Evolutionary conservation across 1,140 invertebrate genomes (phyloP).

Genomic region (Samia ricini): DNA sequence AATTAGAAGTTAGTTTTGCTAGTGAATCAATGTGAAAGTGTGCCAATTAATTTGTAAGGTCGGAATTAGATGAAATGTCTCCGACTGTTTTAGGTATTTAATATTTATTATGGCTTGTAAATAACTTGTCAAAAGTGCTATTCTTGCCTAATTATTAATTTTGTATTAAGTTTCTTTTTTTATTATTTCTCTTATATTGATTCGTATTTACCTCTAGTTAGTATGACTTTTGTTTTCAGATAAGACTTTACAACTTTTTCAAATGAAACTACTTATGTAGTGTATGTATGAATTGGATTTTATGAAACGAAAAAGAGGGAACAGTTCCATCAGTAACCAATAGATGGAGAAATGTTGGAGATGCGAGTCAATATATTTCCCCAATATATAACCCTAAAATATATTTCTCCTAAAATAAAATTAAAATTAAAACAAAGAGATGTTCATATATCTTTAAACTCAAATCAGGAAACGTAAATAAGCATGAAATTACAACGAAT

Average conservation of each 20-base stretch:
- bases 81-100: conserved; percentile 41
- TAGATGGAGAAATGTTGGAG: too few species aligned
- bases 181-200: not conserved
- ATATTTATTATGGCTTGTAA: conserved; percentile 47
- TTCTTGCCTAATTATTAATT: conserved; percentile 33
- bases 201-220: not conserved
- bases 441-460: too few species aligned
- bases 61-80: conserved; percentile 29
- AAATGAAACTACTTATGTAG: too few species aligned
- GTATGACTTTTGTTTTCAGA: not conserved
- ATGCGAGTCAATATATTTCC: too few species aligned
- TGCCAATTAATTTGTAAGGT: conserved; percentile 68
- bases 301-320: too few species aligned
- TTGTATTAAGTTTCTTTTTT: conserved; percentile 10
- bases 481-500: not conserved
- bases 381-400: too few species aligned
- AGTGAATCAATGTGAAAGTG: conserved; percentile 74
- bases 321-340: too few species aligned
- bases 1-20: conserved; percentile 67
- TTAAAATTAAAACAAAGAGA: too few species aligned
- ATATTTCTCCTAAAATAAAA: too few species aligned
- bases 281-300: too few species aligned
- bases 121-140: conserved; percentile 31
- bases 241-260: not conserved
- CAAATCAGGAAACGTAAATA: too few species aligned